Evolutionary conservation across 2,113 vertebrate species (phyloP).

Genomic region (Columbina picui): DNA sequence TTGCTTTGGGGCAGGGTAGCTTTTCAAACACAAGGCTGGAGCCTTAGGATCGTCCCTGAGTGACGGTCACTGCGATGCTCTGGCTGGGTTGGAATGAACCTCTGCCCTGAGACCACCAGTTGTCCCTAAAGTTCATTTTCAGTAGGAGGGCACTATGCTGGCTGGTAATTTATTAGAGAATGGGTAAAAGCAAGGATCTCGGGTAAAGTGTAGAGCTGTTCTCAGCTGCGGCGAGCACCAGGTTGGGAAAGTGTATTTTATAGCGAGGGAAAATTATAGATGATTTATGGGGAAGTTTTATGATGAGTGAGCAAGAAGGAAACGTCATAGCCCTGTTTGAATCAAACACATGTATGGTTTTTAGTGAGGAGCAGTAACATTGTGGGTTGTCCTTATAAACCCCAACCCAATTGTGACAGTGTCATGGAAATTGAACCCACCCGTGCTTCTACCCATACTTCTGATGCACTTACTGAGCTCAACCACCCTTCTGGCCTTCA

Average conservation of each 20-base stretch:
- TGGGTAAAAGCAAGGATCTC: background rate
- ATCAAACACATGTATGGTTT: background rate
- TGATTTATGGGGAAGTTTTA: background rate
- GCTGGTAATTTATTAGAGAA: background rate
- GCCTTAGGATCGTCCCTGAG: background rate
- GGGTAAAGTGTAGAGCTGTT: background rate
- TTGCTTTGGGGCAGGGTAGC: background rate
- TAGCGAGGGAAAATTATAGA: background rate
- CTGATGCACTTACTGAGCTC: background rate
- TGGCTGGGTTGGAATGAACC: background rate
- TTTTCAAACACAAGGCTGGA: background rate
- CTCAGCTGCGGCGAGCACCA: background rate
- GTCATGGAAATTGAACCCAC: background rate
- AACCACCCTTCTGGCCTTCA: background rate
- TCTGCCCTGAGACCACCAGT: background rate
- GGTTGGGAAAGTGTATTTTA: background rate
- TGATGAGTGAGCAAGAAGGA: background rate
- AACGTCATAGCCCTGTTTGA: background rate
- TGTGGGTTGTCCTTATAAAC: background rate
- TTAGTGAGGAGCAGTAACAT: no score
- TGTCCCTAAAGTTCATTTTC: background rate
- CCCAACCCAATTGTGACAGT: background rate
- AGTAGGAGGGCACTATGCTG: background rate
- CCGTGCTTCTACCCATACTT: background rate
- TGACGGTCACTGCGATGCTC: accelerated